phyloP scores from a whole-genome alignment of 2,888 invertebrate genomes.

The Neria commutata region DNA sequence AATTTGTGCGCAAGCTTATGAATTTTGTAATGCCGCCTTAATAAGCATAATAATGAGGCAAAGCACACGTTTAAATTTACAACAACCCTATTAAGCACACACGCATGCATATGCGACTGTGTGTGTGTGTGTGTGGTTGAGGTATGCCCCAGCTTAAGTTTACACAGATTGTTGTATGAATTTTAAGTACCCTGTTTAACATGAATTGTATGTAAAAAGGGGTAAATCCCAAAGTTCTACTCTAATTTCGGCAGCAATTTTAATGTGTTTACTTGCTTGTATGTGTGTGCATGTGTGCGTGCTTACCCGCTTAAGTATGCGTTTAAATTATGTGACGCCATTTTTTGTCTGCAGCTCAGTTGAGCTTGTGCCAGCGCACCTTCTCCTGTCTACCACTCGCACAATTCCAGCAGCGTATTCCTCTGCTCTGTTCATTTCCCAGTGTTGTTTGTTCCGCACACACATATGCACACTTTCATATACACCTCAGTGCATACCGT shows the following conservation, averaged over 20 bases:
- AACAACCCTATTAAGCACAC: not conserved
- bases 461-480: not conserved
- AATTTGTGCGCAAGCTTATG: too few relatives aligned
- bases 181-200: too few relatives aligned
- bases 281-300: not conserved
- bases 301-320: conserved; percentile 5
- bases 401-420: not conserved
- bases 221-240: too few relatives aligned
- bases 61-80: too few relatives aligned
- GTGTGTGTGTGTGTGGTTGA: not conserved
- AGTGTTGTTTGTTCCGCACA: not conserved
- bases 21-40: too few relatives aligned
- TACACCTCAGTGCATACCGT: conserved; percentile 28
- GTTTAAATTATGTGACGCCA: conserved; percentile 14
- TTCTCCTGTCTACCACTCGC: not conserved
- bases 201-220: too few relatives aligned
- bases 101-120: not conserved
- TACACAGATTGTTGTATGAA: too few relatives aligned
- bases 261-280: not conserved
- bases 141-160: not conserved
- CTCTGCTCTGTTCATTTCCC: too few relatives aligned
- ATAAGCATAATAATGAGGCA: too few relatives aligned
- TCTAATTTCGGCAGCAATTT: too few relatives aligned
- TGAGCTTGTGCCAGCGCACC: too few relatives aligned
- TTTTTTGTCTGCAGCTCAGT: too few relatives aligned